A percentile compares a stretch with the other conserved stretches of the same genome.
Evolutionary conservation across 2,888 invertebrate genomes (phyloP).

Genomic region (Protonemura montana): DNA sequence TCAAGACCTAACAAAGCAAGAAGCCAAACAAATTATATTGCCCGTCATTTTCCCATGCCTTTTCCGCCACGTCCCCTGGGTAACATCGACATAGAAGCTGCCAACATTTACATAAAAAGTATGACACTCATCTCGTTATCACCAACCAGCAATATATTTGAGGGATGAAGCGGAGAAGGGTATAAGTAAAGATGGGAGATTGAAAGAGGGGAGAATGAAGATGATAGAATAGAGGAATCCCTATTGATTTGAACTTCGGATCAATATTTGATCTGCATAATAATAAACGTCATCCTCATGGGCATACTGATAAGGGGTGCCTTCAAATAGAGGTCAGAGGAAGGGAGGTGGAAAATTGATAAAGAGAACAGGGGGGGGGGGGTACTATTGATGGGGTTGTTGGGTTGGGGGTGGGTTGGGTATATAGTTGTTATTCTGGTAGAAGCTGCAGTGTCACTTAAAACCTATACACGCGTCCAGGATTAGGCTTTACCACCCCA

Average conservation of each 20-base stretch:
- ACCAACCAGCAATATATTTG: conserved; percentile 32
- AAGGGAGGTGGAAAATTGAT: conserved; percentile 12
- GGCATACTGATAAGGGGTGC: conserved; percentile 45
- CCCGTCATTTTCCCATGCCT: neutral
- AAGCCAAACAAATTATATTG: neutral
- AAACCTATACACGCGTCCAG: conserved; percentile 46
- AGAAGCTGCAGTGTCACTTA: conserved; percentile 44
- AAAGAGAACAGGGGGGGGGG: neutral
- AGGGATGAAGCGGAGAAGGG: neutral
- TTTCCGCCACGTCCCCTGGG: neutral
- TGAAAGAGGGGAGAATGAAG: conserved; percentile 15
- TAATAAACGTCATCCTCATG: conserved; percentile 56
- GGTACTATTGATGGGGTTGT: conserved; percentile 17
- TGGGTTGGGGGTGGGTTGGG: no score
- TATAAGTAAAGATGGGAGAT: neutral
- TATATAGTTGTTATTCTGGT: conserved; percentile 22
- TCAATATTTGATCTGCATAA: conserved; percentile 63
- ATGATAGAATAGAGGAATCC: conserved; percentile 29
- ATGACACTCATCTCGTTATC: conserved; percentile 49
- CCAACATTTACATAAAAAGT: conserved; percentile 50
- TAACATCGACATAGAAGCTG: conserved; percentile 47
- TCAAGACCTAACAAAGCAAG: no score
- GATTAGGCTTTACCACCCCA: conserved; percentile 36
- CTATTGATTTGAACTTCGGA: conserved; percentile 59
- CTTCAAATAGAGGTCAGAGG: neutral